phyloP scores from a whole-genome alignment of 2,888 invertebrate genomes.

The Leptopilina myrica region DNA sequence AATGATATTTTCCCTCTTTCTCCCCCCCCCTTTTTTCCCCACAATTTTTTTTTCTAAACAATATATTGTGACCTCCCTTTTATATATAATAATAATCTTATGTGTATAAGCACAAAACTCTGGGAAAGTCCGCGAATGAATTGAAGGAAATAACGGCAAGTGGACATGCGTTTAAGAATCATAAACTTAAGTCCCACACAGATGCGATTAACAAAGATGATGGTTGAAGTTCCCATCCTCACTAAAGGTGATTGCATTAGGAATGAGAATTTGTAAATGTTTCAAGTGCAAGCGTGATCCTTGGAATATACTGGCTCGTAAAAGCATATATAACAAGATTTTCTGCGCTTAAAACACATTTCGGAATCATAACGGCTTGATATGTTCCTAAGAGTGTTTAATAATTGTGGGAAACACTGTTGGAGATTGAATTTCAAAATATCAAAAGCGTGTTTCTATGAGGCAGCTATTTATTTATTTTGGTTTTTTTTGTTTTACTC shows the following conservation, averaged over 20 bases:
- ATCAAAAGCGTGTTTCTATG: not conserved
- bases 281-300: conserved; percentile 23
- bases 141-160: conserved; percentile 27
- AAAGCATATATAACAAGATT: conserved; percentile 38
- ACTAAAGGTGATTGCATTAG: conserved; percentile 23
- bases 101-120: not conserved
- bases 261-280: conserved; percentile 30
- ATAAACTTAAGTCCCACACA: conserved; percentile 34
- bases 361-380: conserved; percentile 32
- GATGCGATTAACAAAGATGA: conserved; percentile 32
- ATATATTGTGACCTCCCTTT: conserved; percentile 12
- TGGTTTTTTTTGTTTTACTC: not conserved
- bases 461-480: not conserved
- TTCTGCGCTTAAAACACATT: conserved; percentile 36
- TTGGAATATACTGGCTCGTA: conserved; percentile 30
- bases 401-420: conserved; percentile 32
- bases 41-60: not conserved
- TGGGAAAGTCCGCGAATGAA: conserved; percentile 14
- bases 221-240: conserved; percentile 36
- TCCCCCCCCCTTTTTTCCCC: no score
- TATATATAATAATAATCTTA: not conserved
- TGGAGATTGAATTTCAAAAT: not conserved
- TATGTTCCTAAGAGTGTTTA: conserved; percentile 15
- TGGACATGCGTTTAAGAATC: conserved; percentile 35
- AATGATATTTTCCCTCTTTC: no score